phyloP scores from a whole-genome alignment of 1,140 invertebrate genomes.

The Stratiolaelaps scimitus region DNA sequence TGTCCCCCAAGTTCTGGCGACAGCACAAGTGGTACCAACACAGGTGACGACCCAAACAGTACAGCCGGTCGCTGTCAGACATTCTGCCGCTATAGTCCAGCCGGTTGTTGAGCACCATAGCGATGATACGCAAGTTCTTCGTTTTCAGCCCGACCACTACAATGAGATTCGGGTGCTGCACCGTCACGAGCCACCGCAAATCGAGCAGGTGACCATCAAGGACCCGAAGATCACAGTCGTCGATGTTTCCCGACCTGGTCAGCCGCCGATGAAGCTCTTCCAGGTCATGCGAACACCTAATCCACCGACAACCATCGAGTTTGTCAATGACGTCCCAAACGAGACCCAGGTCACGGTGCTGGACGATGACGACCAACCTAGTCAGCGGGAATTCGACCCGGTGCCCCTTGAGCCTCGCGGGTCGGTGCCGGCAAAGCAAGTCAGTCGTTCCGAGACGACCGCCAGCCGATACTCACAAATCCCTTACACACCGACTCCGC shows the following conservation, averaged over 20 bases:
- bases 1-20: no score
- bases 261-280: not conserved
- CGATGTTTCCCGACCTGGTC: not conserved
- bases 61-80: no score
- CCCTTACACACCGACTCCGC: no score
- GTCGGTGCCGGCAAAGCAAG: no score
- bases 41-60: no score
- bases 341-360: not conserved
- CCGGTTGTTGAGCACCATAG: not conserved
- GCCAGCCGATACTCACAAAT: no score
- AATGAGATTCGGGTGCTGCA: slow-evolving; percentile 1
- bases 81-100: no score
- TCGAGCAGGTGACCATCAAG: slow-evolving; percentile 4
- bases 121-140: not conserved
- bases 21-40: no score
- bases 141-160: not conserved
- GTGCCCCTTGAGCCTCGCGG: no score
- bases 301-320: slow-evolving; percentile 2
- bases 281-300: not conserved
- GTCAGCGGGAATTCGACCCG: no score
- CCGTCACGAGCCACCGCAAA: not conserved
- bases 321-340: slow-evolving; percentile 1
- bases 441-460: no score
- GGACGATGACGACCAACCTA: not conserved
- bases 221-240: not conserved